These are phyloP conservation scores for Cettia cetti DNA, from an alignment of 2,113 vertebrate genomes.

Conservation along the genomic window DNA sequence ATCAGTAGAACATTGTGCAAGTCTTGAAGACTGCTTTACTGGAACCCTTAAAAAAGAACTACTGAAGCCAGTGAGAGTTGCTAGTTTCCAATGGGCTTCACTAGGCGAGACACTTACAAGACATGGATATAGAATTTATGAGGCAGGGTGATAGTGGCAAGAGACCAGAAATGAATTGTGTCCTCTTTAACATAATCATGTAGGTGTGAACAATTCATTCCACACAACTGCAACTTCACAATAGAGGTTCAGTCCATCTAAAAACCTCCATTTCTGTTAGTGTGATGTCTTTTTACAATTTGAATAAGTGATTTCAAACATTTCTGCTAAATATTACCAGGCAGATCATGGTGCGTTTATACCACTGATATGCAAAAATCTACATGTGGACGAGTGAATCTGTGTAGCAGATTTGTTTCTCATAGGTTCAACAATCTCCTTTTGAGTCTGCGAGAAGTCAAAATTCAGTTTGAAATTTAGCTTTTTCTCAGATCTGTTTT, in stretches of 20 bases:
- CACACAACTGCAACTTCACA: background rate
- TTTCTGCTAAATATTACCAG: background rate
- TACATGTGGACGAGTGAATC: background rate
- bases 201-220: background rate
- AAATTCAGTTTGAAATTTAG: conserved; percentile 44
- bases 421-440: conserved; percentile 21
- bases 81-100: background rate
- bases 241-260: background rate
- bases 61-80: background rate
- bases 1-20: background rate
- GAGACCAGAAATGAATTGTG: background rate
- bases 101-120: background rate
- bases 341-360: background rate
- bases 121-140: background rate
- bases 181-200: background rate
- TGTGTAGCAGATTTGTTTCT: conserved; percentile 11
- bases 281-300: background rate
- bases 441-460: conserved; percentile 39
- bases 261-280: background rate
- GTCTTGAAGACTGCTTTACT: background rate
- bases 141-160: background rate
- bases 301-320: background rate
- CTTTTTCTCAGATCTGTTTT: conserved; percentile 1
- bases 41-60: background rate
- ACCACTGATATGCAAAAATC: background rate